Evolutionary conservation across 2,113 vertebrate species (phyloP).

Genomic region (Microcebus jonahi): DNA sequence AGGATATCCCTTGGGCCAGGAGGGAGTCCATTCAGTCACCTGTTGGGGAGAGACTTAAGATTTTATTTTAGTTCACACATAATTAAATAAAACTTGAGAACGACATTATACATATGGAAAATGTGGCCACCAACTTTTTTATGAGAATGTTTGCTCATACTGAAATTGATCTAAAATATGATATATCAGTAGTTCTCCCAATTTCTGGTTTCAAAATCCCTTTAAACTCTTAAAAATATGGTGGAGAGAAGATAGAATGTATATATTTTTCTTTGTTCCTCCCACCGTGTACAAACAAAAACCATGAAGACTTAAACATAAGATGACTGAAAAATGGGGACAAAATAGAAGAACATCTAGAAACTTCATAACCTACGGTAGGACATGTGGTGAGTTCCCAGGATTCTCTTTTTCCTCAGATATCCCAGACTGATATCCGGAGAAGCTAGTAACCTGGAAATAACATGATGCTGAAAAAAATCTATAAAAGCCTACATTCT

Average conservation of each 20-base stretch:
- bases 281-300: neutral
- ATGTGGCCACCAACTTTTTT: neutral
- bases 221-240: neutral
- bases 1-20: no score
- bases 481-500: no score
- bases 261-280: neutral
- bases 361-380: neutral
- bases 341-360: neutral
- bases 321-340: neutral
- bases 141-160: neutral
- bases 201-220: neutral
- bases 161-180: neutral
- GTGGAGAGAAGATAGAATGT: neutral
- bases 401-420: neutral
- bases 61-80: no score
- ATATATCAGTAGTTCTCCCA: neutral
- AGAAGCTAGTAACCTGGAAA: neutral
- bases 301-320: neutral
- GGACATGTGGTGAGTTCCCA: neutral
- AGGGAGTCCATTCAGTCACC: no score
- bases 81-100: neutral
- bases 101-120: neutral
- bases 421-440: neutral
- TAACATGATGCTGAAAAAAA: neutral
- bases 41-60: no score